A percentile compares a stretch with the other conserved stretches of the same genome.
Evolutionary conservation across 1,140 invertebrate species (phyloP).

Genomic region (Bombus huntii): DNA sequence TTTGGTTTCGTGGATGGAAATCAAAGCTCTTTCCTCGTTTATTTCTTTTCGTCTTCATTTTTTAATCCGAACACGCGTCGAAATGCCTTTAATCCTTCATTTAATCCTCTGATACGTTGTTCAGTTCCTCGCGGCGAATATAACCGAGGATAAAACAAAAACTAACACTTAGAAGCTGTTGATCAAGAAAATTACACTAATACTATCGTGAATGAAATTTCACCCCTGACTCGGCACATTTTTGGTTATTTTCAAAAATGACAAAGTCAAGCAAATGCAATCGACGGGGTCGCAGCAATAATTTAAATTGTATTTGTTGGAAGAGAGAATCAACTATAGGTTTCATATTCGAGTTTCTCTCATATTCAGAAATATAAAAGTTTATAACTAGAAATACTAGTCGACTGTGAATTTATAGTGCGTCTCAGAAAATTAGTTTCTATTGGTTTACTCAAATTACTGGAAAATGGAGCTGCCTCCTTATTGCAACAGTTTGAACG

Average conservation of each 20-base stretch:
- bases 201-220: background rate
- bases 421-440: background rate
- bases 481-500: no score
- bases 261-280: background rate
- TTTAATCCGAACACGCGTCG: background rate
- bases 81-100: background rate
- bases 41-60: conserved; percentile 38
- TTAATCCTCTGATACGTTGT: conserved; percentile 1
- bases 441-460: background rate
- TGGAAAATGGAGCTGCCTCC: background rate
- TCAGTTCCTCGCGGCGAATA: conserved; percentile 2
- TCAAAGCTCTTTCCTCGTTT: conserved; percentile 22
- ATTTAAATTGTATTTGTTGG: no score
- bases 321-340: no score
- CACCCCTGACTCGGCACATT: background rate
- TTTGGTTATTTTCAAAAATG: background rate
- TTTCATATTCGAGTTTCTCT: no score
- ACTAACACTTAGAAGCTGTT: background rate
- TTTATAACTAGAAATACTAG: no score
- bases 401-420: background rate
- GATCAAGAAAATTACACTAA: background rate
- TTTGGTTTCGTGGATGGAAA: conserved; percentile 45
- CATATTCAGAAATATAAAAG: no score
- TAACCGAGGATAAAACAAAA: conserved; percentile 6
- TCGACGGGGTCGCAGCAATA: background rate